Conservation (phyloP, 2,888 invertebrate species). For the Aplocera efformata region DNA sequence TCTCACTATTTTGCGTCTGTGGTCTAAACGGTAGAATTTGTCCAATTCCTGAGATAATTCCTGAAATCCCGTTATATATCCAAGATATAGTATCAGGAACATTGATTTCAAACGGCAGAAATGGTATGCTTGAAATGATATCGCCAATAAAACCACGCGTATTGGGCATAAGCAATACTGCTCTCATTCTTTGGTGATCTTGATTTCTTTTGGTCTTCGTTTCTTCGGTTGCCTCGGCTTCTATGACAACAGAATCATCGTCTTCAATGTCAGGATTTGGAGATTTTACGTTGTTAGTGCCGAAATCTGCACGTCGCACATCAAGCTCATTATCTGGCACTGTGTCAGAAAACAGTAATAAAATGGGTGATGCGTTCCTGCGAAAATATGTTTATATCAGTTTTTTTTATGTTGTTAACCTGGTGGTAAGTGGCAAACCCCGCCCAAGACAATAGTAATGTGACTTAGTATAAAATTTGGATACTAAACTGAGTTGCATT, state of each 20-base stretch:
- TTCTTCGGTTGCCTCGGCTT: conserved; percentile 38
- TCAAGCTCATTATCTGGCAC: conserved; percentile 21
- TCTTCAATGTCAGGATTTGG: conserved; percentile 35
- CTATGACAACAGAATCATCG: conserved; percentile 51
- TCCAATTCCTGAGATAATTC: conserved; percentile 55
- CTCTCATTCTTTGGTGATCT: too few species aligned
- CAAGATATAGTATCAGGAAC: conserved; percentile 80
- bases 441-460: too few species aligned
- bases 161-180: conserved; percentile 43
- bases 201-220: too few species aligned
- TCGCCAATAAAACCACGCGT: conserved; percentile 58
- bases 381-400: too few species aligned
- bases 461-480: too few species aligned
- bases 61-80: conserved; percentile 57
- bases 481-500: too few species aligned
- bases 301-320: conserved; percentile 20
- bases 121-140: conserved; percentile 75
- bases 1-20: conserved; percentile 18
- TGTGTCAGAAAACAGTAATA: conserved; percentile 49
- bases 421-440: too few species aligned
- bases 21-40: conserved; percentile 51
- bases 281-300: conserved; percentile 30
- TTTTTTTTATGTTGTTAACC: too few species aligned
- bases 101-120: conserved; percentile 82
- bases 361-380: conserved; percentile 45